Percentiles rank a stretch among this genome's conserved stretches.
These are phyloP conservation scores for Ispidina lecontei DNA, from an alignment of 2,797 vertebrate genomes.

Conservation along the genomic window DNA sequence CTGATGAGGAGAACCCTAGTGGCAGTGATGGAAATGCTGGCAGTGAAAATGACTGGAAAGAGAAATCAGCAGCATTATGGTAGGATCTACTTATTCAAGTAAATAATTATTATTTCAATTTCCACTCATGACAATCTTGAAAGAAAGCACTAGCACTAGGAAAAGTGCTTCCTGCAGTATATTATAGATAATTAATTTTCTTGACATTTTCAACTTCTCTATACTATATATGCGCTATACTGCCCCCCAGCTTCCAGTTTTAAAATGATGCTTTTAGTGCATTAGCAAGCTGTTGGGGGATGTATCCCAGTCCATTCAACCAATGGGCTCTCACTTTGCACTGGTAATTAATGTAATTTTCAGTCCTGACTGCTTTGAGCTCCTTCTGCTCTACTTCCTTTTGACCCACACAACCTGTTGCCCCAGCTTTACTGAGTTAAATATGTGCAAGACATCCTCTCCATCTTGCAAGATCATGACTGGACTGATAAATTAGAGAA, in stretches of 20 bases:
- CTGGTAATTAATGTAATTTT: background rate
- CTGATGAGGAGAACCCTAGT: background rate
- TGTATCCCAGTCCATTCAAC: background rate
- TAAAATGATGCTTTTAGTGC: background rate
- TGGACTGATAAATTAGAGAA: background rate
- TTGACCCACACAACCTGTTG: rapidly evolving
- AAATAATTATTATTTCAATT: background rate
- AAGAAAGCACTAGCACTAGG: background rate
- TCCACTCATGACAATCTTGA: background rate
- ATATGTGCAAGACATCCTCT: background rate
- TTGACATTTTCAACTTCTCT: background rate
- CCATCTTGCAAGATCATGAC: background rate
- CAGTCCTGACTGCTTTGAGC: background rate
- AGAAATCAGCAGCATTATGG: background rate
- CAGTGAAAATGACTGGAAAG: background rate
- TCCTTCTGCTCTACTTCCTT: background rate
- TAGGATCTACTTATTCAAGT: background rate
- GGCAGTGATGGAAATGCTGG: background rate
- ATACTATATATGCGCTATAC: background rate
- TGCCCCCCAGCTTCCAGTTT: background rate
- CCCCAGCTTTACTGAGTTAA: background rate
- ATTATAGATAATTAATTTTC: background rate
- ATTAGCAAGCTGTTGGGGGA: background rate
- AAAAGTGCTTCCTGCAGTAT: background rate
- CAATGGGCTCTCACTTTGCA: background rate